Percentiles rank a stretch among this genome's conserved stretches.
Conservation (phyloP, 2,113 vertebrate species). For the Gymnorhina tibicen region DNA sequence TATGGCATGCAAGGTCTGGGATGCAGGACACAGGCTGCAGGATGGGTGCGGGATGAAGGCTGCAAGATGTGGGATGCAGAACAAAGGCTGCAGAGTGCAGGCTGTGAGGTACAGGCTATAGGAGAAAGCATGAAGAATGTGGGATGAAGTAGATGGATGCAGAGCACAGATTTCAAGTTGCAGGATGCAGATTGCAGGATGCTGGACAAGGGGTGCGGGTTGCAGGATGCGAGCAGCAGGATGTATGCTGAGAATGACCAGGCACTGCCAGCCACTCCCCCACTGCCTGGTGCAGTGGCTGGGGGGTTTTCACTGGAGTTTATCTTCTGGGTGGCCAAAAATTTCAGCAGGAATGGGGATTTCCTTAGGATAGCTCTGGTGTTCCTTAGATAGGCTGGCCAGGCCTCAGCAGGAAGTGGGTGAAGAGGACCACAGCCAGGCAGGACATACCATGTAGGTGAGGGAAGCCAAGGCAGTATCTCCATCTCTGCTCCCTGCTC, state of each 20-base stretch:
- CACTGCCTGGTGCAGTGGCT: background rate
- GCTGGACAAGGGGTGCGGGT: background rate
- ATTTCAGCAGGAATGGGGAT: background rate
- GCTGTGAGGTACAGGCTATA: background rate
- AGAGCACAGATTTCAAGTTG: background rate
- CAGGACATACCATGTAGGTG: background rate
- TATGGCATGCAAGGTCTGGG: background rate
- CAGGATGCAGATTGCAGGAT: background rate
- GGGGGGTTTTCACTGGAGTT: slow-evolving; percentile 1
- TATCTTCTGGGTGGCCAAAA: background rate
- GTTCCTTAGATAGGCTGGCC: background rate
- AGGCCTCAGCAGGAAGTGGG: background rate
- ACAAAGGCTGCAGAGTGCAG: background rate
- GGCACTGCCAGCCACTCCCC: background rate
- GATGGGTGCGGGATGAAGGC: background rate
- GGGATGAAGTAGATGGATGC: background rate
- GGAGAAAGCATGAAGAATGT: background rate
- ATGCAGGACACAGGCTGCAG: background rate
- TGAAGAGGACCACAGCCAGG: background rate
- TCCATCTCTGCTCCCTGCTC: background rate
- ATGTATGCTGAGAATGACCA: background rate
- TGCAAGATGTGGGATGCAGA: background rate
- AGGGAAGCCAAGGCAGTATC: background rate
- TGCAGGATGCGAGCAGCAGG: background rate
- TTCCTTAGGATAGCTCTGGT: background rate